Base-by-base conservation (phyloP, 2,888 invertebrate species). In the Ormyrus nitidulus region DNA sequence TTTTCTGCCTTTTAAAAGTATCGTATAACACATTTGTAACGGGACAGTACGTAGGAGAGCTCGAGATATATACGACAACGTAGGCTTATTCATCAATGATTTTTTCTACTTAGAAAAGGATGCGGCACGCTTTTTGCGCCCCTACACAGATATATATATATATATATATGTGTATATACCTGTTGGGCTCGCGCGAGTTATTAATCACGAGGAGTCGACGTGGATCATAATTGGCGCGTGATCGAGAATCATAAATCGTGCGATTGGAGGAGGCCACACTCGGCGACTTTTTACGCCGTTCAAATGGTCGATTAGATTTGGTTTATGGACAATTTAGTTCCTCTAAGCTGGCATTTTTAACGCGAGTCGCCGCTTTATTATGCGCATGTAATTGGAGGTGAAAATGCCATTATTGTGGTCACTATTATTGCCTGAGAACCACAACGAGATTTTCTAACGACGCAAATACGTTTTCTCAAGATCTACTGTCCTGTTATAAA, bases 171-270 rank as follows among this genome's bases (percentile, higher is more conserved):
- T 8, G 48, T 48, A 62, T 46, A 71, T 71, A 58, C 10, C 34
- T 49, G 19, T 48, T 34, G n/a, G 58, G 44, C 53, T 19, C 65
- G 74, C 75, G 10, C 34, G 53, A 3, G 61, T 68, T 59, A 76
- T 76, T 68, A 76, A 68, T 68, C 61, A 76, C 75, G 9, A 34
- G 51, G 44, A 76, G 51, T 68, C 68, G 44, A 61, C 68, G 46
- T 53, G 61, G 51, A 59, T 76, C 53, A 76, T 76, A 76, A 76
- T 68, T 76, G 68, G 61, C 75, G 75, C 75, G 61, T 68, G 75
- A 76, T 76, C 68, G 59, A 44, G 68, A 76, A 76, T 76, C 75
- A 76, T 76, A 76, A 76, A 76, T 76, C 68, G 66, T 51, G 19
- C 9, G 49, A 65, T 46, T 69, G 53, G 44, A 48, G 46, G 61